Base-by-base conservation (phyloP, 1,140 invertebrate species). In the Chymomyza costata region DNA sequence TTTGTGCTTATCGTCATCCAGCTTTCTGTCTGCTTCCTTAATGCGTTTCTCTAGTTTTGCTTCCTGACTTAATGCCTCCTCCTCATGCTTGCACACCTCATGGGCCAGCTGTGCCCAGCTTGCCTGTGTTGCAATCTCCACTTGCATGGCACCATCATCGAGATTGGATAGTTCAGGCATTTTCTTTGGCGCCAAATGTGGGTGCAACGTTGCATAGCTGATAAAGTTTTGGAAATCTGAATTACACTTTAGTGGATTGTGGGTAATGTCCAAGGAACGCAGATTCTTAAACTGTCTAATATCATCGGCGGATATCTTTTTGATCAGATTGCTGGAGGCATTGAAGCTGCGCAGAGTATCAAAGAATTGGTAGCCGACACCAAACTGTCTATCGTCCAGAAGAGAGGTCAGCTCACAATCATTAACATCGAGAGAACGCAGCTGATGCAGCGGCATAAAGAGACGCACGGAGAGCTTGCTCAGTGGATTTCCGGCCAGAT, bases 401-500 rank as follows among this genome's bases (percentile, higher is more conserved):
- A 94, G 82, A 44, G 89, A 85, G 13, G 88, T 87, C 25, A 94
- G 83, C 50, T 87, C 86, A 49, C 90, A 91, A 52, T 89, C 88
- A 71, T 91, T 93, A 13, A 92, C 88, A 71, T 94, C 92, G 15
- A 92, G 58, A 41, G 86, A 86, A 6, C 86, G 69, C 0, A 92
- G 84, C 21, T 85, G 82, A 1, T 88, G 87, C 19, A 89, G 88
- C 11, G 87, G 85, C n/a, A 89, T 47, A 78, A 93, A 93, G 1
- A 91, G 86, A 21, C 90, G 88, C 1, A 90, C 87, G 32, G 92
- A 90, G 1, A 94, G 70, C 8, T 88, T 86, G 54, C 87, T 88
- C 31, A 94, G 84, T 3, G 90, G 89, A 80, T 94, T 94, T 6
- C 90, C 89, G 54, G 91, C 90, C 31, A 94, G 86, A 73, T 88